phyloP scores from a whole-genome alignment of 2,113 vertebrate species.

The Melanerpes aurifrons region DNA sequence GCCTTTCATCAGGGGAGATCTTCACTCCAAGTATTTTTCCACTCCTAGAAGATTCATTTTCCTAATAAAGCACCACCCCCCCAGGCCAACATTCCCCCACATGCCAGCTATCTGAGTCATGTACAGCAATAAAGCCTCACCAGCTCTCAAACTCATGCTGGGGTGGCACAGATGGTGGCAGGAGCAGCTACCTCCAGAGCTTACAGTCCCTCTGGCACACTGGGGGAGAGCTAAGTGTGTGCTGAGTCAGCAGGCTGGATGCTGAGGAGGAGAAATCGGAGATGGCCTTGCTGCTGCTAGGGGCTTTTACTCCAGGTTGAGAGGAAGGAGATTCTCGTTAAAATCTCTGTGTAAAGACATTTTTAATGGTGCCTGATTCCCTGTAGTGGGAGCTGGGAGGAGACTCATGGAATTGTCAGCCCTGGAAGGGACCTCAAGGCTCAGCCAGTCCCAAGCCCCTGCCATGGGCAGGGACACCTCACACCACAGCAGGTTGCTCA shows the following conservation, averaged over 20 bases:
- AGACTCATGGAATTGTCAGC: no score
- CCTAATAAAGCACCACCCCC: no score
- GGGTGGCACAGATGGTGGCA: not conserved
- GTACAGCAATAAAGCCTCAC: not conserved
- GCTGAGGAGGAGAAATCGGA: not conserved
- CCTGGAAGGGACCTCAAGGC: no score
- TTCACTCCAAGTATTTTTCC: not conserved
- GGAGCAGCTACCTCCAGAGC: rapidly evolving
- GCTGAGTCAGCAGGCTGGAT: not conserved
- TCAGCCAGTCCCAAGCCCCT: no score
- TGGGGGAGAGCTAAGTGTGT: rapidly evolving
- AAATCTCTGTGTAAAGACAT: not conserved
- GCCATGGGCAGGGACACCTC: no score
- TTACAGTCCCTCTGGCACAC: not conserved
- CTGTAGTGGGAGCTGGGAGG: not conserved
- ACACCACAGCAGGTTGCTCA: no score
- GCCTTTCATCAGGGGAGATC: no score
- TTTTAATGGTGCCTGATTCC: not conserved
- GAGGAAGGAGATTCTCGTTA: not conserved
- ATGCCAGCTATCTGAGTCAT: not conserved
- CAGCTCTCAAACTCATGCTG: not conserved
- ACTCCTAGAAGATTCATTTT: not conserved
- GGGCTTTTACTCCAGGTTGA: not conserved
- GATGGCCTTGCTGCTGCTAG: not conserved
- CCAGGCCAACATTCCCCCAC: not conserved